Conservation (phyloP, 2,797 vertebrate genomes). For the Scarus forsteni region DNA sequence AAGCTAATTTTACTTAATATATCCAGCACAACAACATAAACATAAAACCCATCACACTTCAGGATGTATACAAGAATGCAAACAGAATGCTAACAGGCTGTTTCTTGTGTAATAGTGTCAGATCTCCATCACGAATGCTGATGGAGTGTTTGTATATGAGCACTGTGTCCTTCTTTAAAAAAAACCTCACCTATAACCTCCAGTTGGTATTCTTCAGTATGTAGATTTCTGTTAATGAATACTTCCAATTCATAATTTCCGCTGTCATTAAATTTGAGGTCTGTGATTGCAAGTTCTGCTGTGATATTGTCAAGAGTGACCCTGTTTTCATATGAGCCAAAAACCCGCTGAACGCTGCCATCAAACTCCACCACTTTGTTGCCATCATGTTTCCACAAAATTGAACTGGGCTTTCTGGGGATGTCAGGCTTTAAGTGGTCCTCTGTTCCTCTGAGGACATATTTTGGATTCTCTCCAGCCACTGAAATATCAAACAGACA, state of each 20-base stretch:
- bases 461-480: constrained; percentile 10
- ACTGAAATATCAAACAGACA: constrained; percentile 42
- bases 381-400: constrained; percentile 72
- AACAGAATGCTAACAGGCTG: too few species aligned
- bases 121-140: fast-evolving
- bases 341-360: fast-evolving
- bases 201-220: fast-evolving
- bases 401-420: background rate
- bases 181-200: constrained; percentile 72
- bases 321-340: background rate
- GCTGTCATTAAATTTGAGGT: constrained; percentile 52
- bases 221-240: fast-evolving
- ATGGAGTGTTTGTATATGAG: background rate
- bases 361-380: constrained; percentile 65
- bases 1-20: too few species aligned
- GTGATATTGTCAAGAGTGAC: constrained; percentile 26
- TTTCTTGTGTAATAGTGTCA: too few species aligned
- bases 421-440: background rate
- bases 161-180: background rate
- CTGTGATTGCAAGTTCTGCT: constrained; percentile 56
- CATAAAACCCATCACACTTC: too few species aligned
- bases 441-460: constrained; percentile 17
- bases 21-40: too few species aligned
- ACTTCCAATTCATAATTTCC: constrained; percentile 63
- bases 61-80: too few species aligned